Conservation (phyloP, 2,888 invertebrate species). For the Drosophila antonietae region DNA sequence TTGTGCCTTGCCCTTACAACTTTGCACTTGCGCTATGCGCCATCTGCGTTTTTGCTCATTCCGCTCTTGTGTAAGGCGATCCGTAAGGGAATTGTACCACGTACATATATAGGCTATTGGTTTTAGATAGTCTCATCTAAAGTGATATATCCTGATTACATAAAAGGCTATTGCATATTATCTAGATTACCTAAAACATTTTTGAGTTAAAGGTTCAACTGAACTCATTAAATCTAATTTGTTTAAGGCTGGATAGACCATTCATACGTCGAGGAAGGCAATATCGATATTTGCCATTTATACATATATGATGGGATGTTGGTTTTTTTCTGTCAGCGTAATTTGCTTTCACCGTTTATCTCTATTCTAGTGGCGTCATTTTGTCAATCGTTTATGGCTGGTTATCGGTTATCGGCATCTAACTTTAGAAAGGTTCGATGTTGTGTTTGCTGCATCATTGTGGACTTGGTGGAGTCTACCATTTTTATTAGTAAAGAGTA, state of each 20-base stretch:
- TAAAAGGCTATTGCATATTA: neutral
- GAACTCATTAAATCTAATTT: neutral
- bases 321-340: neutral
- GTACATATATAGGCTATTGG: neutral
- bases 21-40: slow-evolving; percentile 7
- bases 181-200: neutral
- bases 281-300: neutral
- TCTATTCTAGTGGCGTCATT: neutral
- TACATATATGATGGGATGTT: neutral
- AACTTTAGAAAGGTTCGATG: neutral
- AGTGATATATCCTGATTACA: neutral
- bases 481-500: neutral
- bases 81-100: neutral
- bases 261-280: neutral
- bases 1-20: neutral
- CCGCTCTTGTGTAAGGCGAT: neutral
- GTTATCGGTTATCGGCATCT: neutral
- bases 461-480: neutral
- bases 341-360: slow-evolving; percentile 3
- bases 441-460: neutral
- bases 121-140: neutral
- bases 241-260: neutral
- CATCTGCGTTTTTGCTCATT: neutral
- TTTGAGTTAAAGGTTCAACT: neutral
- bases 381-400: neutral